These are phyloP conservation scores for Pavo muticus DNA, from an alignment of 2,113 vertebrate genomes.

Conservation along the genomic window DNA sequence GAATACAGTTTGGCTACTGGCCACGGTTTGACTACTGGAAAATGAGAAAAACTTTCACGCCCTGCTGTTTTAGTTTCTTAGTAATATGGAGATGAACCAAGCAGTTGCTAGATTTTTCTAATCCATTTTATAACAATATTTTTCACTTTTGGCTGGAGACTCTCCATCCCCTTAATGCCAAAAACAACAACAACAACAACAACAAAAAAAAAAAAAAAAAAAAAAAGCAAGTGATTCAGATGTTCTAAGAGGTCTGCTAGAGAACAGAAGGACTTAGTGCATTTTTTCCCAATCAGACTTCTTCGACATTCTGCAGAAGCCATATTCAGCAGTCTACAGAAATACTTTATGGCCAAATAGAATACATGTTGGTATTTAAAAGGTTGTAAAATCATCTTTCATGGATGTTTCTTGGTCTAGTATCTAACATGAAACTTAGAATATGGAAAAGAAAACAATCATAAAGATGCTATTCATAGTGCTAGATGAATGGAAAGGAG, in stretches of 20 bases:
- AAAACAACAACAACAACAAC: background rate
- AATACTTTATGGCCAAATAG: background rate
- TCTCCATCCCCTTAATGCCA: background rate
- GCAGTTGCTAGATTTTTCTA: conserved; percentile 6
- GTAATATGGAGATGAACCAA: conserved; percentile 12
- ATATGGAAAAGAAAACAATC: background rate
- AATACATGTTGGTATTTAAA: background rate
- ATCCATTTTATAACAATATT: conserved; percentile 17
- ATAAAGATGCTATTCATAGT: background rate
- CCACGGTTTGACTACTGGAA: conserved; percentile 32
- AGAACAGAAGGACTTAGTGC: background rate
- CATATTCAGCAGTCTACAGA: background rate
- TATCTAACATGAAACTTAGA: background rate
- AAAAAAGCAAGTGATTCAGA: background rate
- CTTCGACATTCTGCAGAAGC: background rate
- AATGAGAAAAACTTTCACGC: conserved; percentile 3
- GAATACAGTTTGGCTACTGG: conserved; percentile 39
- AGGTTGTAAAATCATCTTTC: background rate
- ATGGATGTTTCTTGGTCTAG: background rate
- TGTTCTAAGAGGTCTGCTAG: background rate
- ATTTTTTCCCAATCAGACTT: background rate
- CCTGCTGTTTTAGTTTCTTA: conserved; percentile 35
- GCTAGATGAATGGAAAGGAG: background rate
- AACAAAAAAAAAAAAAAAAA: background rate
- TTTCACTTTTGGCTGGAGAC: background rate